These are phyloP conservation scores for Periplaneta americana DNA, from an alignment of 1,140 invertebrate genomes.

Conservation along the genomic window DNA sequence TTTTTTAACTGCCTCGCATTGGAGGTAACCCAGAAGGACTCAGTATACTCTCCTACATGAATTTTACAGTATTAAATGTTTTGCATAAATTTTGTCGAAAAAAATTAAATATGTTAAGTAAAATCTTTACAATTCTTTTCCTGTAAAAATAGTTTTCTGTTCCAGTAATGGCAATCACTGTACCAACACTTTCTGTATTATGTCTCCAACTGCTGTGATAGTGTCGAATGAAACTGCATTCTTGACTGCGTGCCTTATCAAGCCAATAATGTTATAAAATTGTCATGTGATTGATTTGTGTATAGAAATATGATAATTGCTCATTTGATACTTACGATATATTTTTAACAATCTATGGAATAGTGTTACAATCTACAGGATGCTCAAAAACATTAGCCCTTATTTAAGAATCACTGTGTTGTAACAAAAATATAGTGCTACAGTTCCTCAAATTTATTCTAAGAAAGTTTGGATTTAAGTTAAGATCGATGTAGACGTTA, in stretches of 20 bases:
- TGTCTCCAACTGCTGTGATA: not conserved
- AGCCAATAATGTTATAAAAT: not conserved
- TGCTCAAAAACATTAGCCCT: not conserved
- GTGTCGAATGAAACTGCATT: not conserved
- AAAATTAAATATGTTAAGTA: too few relatives aligned
- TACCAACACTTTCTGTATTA: too few relatives aligned
- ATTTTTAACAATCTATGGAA: not conserved
- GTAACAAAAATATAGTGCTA: not conserved
- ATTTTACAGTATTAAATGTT: too few relatives aligned
- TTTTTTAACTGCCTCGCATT: too few relatives aligned
- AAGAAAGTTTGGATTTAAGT: not conserved
- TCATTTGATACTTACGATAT: not conserved
- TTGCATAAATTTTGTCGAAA: too few relatives aligned
- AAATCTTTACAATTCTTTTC: too few relatives aligned
- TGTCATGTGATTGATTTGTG: not conserved
- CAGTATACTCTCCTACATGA: too few relatives aligned
- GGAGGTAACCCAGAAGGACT: too few relatives aligned
- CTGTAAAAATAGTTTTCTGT: too few relatives aligned
- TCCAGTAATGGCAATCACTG: too few relatives aligned
- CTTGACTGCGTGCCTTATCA: not conserved
- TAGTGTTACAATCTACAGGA: not conserved
- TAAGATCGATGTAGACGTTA: too few relatives aligned
- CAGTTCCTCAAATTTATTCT: not conserved
- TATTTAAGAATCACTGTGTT: not conserved
- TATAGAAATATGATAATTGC: not conserved